These are phyloP conservation scores for Tuberolachnus salignus DNA, from an alignment of 2,888 invertebrate species.

Conservation along the genomic window DNA sequence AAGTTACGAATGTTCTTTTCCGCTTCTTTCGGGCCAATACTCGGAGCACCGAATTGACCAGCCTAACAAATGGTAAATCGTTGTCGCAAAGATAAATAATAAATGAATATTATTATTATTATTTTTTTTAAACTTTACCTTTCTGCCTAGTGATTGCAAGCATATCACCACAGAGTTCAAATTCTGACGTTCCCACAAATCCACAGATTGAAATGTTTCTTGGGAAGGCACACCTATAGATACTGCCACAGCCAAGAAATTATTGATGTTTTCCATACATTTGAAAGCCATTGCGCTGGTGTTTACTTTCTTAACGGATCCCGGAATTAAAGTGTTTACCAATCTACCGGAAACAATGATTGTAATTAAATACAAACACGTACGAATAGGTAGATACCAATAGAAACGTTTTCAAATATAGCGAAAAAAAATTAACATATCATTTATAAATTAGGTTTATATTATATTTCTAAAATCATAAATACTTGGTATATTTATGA, in stretches of 20 bases:
- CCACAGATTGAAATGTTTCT: conserved; percentile 96
- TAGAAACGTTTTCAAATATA: not conserved
- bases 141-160: conserved; percentile 91
- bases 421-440: too few species aligned
- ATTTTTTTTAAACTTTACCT: conserved; percentile 67
- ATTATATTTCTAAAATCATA: too few species aligned
- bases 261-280: conserved; percentile 98
- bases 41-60: conserved; percentile 80
- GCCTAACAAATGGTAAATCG: conserved; percentile 67
- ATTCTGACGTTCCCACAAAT: conserved; percentile 95
- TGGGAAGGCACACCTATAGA: conserved; percentile 89
- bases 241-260: conserved; percentile 83
- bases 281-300: conserved; percentile 91
- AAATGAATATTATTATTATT: not conserved
- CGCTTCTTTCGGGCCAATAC: conserved; percentile 94
- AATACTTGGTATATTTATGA: too few species aligned
- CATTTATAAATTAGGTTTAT: too few species aligned
- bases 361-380: conserved; percentile 52
- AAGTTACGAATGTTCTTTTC: conserved; percentile 94
- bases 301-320: conserved; percentile 90
- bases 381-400: not conserved
- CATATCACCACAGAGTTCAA: conserved; percentile 95
- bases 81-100: not conserved
- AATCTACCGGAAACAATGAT: conserved; percentile 68
- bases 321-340: conserved; percentile 83